A percentile compares a stretch with the other conserved stretches of the same genome.
phyloP scores from a whole-genome alignment of 2,113 vertebrate genomes.

The Vimba vimba region DNA sequence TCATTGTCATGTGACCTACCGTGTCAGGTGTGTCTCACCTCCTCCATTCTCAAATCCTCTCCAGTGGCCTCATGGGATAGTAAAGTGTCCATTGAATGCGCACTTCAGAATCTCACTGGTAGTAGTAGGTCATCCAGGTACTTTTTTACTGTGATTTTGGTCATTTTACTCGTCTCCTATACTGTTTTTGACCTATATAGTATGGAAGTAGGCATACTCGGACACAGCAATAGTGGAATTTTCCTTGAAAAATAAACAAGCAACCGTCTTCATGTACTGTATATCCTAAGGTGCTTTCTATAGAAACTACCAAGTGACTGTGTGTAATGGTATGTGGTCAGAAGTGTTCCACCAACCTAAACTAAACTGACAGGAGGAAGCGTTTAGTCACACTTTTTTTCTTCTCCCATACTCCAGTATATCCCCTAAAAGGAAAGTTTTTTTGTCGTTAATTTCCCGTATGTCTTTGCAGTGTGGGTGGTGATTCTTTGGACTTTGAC shows the following conservation, averaged over 20 bases:
- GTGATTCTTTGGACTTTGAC: constrained; percentile 44
- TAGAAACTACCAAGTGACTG: background rate
- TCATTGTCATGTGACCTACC: too few relatives aligned
- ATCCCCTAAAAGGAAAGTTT: constrained; percentile 51
- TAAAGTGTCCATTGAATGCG: too few relatives aligned
- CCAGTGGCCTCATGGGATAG: too few relatives aligned
- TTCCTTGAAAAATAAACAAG: background rate
- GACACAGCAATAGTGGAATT: background rate
- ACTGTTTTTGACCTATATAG: too few relatives aligned
- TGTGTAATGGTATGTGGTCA: background rate
- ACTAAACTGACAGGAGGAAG: constrained; percentile 46
- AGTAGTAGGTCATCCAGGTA: too few relatives aligned
- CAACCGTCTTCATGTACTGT: background rate
- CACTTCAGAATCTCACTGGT: too few relatives aligned
- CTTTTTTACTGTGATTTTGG: too few relatives aligned
- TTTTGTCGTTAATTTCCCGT: constrained; percentile 48
- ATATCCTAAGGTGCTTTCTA: background rate
- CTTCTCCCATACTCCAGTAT: constrained; percentile 13
- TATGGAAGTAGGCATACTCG: too few relatives aligned
- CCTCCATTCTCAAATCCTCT: too few relatives aligned
- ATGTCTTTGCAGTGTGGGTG: constrained; percentile 49
- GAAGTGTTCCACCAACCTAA: constrained; percentile 3
- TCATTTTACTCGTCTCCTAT: too few relatives aligned
- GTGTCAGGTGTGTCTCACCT: too few relatives aligned
- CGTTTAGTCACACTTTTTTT: constrained; percentile 56